Conservation (phyloP, 2,797 vertebrate genomes). For the Pangasius macronema region DNA sequence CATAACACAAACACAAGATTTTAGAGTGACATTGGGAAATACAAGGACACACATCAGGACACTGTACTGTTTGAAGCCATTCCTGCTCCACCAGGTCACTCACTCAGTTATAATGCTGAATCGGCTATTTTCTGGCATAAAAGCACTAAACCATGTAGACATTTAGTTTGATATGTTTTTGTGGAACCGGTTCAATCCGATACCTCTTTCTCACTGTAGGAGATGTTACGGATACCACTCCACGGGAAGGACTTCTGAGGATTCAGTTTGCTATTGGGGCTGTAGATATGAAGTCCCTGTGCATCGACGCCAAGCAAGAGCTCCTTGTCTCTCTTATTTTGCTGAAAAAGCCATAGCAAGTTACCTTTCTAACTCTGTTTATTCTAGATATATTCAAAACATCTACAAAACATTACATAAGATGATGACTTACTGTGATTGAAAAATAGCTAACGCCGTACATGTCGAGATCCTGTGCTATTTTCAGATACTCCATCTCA, state of each 20-base stretch:
- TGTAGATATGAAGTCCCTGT: conserved; percentile 91
- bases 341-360: conserved; percentile 64
- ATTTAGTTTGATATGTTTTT: neutral
- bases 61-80: neutral
- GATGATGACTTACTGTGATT: conserved; percentile 81
- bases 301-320: conserved; percentile 88
- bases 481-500: conserved; percentile 94
- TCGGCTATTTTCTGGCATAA: neutral
- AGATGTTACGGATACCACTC: conserved; percentile 90
- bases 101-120: neutral
- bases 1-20: conserved; percentile 32
- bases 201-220: conserved; percentile 92
- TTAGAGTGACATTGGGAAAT: neutral
- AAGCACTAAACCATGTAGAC: neutral
- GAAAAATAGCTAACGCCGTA: conserved; percentile 92
- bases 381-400: conserved; percentile 12
- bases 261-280: conserved; percentile 86
- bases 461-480: conserved; percentile 92
- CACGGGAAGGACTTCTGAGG: conserved; percentile 90
- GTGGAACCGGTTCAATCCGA: neutral
- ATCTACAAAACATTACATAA: neutral
- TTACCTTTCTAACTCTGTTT: neutral
- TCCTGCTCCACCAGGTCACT: neutral
- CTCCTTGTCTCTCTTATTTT: conserved; percentile 89
- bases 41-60: neutral